These are phyloP conservation scores for Poecilia velifera DNA, from an alignment of 2,797 vertebrate species.

Conservation along the genomic window DNA sequence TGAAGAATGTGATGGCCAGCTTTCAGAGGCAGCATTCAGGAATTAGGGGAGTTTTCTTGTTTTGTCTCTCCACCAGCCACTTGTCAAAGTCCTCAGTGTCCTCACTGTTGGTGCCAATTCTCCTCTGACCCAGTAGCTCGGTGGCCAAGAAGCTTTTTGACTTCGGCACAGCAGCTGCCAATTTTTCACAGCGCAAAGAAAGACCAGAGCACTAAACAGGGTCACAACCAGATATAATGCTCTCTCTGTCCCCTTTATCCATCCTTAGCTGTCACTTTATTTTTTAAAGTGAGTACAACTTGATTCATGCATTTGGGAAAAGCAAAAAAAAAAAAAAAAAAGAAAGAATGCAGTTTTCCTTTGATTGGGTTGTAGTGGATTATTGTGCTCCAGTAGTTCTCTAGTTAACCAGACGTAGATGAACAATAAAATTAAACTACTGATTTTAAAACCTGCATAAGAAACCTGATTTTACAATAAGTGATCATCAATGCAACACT, in stretches of 20 bases:
- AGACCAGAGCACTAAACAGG: neutral
- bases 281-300: neutral
- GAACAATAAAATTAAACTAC: neutral
- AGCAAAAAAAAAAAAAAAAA: slow-evolving; percentile 8
- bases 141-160: slow-evolving; percentile 1
- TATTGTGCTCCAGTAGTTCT: too few species aligned
- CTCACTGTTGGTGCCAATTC: slow-evolving; percentile 19
- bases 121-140: neutral
- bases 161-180: slow-evolving; percentile 13
- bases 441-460: neutral
- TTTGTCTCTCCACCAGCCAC: slow-evolving; percentile 10
- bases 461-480: neutral
- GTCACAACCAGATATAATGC: neutral
- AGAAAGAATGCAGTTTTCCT: neutral
- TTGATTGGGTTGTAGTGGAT: neutral
- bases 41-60: neutral
- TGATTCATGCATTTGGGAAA: slow-evolving; percentile 5
- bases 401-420: too few species aligned
- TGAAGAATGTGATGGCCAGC: neutral
- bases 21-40: neutral
- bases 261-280: neutral
- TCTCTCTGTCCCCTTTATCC: neutral
- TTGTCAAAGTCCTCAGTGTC: slow-evolving; percentile 28
- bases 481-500: neutral
- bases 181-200: neutral